Percentiles rank a stretch among this genome's conserved stretches.
Evolutionary conservation across 2,113 vertebrate species (phyloP).

Genomic region (Cebus imitator): DNA sequence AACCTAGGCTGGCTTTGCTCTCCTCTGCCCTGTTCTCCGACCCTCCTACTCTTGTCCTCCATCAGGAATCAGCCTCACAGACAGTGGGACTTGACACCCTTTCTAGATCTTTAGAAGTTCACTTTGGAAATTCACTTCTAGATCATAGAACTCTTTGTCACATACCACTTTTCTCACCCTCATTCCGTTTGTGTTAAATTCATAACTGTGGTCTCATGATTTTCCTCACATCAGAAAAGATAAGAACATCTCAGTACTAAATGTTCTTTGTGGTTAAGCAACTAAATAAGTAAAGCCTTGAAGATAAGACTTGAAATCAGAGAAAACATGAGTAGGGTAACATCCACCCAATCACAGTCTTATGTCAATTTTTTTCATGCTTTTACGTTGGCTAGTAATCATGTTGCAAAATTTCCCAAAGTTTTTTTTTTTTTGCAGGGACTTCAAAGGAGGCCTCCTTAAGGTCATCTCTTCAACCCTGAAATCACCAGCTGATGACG

Average conservation of each 20-base stretch:
- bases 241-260: background rate
- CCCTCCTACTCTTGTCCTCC: too few relatives aligned
- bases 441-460: background rate
- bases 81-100: background rate
- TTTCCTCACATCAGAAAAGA: background rate
- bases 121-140: background rate
- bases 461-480: background rate
- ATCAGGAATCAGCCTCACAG: background rate
- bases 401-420: background rate
- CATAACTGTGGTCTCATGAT: background rate
- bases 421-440: background rate
- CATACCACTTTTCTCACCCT: background rate
- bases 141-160: background rate
- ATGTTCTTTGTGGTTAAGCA: background rate
- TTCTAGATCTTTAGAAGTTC: background rate
- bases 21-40: background rate
- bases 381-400: background rate
- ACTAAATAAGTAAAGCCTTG: background rate
- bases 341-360: background rate
- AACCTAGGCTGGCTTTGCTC: background rate
- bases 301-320: background rate
- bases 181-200: background rate
- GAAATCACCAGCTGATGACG: background rate
- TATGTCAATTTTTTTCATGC: too few relatives aligned
- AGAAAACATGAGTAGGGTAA: background rate